Conservation (phyloP, 2,797 vertebrate species). For the Poeciliopsis paucimaculata region DNA sequence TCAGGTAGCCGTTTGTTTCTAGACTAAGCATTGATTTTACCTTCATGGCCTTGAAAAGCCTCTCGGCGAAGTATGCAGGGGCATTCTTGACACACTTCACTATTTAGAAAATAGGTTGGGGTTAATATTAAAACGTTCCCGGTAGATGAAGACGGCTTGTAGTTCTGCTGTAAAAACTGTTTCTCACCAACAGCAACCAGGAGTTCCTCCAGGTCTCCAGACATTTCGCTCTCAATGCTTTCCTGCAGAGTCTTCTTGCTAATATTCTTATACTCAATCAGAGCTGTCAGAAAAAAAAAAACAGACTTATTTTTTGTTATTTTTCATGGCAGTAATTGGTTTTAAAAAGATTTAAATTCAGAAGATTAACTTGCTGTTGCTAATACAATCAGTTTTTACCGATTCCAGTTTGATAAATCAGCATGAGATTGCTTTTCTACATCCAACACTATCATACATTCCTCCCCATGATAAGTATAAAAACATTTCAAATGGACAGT, state of each 20-base stretch:
- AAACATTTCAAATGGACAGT: not conserved
- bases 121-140: not conserved
- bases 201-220: conserved; percentile 83
- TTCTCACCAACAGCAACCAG: conserved; percentile 87
- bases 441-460: not conserved
- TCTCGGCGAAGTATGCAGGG: conserved; percentile 86
- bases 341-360: not conserved
- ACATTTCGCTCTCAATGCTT: conserved; percentile 88
- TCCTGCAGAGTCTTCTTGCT: conserved; percentile 89
- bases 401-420: not conserved
- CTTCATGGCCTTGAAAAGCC: conserved; percentile 84
- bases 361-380: not conserved
- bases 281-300: conserved; percentile 71
- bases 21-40: conserved; percentile 60
- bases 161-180: not conserved
- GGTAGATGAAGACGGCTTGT: too few species aligned
- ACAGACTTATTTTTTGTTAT: not conserved
- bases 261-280: conserved; percentile 87
- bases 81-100: conserved; percentile 86
- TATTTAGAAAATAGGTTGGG: conserved; percentile 41
- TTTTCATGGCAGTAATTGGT: not conserved
- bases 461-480: not conserved
- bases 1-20: not conserved
- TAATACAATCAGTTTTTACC: not conserved
- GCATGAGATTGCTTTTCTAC: not conserved